Conservation (phyloP, 2,113 vertebrate genomes). For the Fukomys damarensis region DNA sequence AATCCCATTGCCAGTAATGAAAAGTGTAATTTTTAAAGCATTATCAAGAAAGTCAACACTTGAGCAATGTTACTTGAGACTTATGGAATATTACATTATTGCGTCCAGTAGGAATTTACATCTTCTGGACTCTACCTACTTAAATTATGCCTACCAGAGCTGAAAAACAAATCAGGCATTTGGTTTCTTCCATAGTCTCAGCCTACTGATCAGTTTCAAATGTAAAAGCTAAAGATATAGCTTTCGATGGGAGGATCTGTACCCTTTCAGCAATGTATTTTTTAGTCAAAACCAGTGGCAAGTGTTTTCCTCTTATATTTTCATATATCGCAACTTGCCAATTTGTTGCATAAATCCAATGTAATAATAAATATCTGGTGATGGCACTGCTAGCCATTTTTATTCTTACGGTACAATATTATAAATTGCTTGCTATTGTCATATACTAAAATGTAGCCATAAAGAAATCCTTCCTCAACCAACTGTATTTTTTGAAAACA, state of each 20-base stretch:
- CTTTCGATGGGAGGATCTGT: not conserved
- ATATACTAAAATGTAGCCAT: not conserved
- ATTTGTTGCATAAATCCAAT: not conserved
- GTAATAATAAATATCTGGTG: not conserved
- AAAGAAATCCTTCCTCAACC: conserved; percentile 10
- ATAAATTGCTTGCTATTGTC: not conserved
- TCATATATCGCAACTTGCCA: not conserved
- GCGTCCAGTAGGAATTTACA: conserved; percentile 56
- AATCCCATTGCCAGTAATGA: conserved; percentile 56
- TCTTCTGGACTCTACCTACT: conserved; percentile 9
- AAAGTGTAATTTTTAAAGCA: conserved; percentile 73
- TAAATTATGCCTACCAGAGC: not conserved
- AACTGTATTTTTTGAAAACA: not conserved
- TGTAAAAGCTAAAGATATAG: not conserved
- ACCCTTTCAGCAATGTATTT: not conserved
- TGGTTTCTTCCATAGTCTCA: not conserved
- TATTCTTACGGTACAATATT: conserved; percentile 26
- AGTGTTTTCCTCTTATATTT: not conserved
- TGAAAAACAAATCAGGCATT: conserved; percentile 42
- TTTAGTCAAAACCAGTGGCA: not conserved
- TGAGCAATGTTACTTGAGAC: conserved; percentile 50
- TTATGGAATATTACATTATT: conserved; percentile 58
- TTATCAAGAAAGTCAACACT: conserved; percentile 72
- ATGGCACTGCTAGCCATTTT: not conserved
- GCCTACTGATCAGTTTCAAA: not conserved